These are phyloP conservation scores for Tarsius wallacei DNA, from an alignment of 2,797 vertebrate genomes.

Conservation along the genomic window DNA sequence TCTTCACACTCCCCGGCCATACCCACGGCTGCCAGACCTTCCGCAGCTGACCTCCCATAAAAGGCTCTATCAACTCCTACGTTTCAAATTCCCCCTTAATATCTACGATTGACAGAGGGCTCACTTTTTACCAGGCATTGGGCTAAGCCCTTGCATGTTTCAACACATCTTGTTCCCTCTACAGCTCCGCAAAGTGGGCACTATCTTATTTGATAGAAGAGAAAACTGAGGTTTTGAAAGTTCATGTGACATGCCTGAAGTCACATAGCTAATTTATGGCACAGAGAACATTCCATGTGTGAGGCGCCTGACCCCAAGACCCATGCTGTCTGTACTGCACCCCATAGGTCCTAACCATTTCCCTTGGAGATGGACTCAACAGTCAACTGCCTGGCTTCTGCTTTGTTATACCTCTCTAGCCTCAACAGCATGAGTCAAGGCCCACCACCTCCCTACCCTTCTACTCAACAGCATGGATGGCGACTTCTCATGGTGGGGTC, in stretches of 20 bases:
- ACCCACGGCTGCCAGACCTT: neutral
- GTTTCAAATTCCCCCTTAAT: neutral
- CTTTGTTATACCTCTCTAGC: neutral
- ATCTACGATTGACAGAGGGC: neutral
- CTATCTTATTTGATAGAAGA: slow-evolving; percentile 16
- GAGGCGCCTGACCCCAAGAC: neutral
- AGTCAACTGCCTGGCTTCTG: neutral
- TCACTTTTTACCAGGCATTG: neutral
- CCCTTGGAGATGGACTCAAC: neutral
- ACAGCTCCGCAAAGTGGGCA: neutral
- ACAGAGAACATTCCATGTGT: neutral
- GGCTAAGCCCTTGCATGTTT: neutral
- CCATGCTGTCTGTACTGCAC: accelerated
- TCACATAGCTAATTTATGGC: neutral
- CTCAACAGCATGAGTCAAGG: neutral
- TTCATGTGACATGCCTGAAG: neutral
- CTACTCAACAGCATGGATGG: neutral
- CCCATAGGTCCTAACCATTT: accelerated
- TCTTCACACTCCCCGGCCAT: neutral
- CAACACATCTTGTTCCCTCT: neutral
- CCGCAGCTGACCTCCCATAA: neutral
- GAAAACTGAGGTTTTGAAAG: neutral
- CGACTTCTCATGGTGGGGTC: neutral
- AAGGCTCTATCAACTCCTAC: neutral
- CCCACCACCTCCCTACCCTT: neutral